Base-by-base conservation (phyloP, 2,113 vertebrate genomes). In the human (Homo sapiens) region DNA sequence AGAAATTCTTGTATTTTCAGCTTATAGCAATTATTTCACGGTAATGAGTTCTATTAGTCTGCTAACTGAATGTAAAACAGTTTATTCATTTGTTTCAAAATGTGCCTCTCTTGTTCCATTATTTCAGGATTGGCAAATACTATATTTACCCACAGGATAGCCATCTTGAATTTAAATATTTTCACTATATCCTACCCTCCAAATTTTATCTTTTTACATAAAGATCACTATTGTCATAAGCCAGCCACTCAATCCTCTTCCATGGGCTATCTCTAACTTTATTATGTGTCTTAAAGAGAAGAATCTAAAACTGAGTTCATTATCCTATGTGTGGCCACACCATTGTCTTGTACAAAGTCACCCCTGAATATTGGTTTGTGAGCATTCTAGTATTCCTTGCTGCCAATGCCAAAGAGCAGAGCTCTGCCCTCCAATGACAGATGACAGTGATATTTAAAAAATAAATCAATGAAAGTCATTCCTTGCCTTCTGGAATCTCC, bases 161-260 rank as follows among this genome's bases (percentile, higher is more conserved):
- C 14, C 27, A 66, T 90, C 48, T 75, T 88, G 55, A 88, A 68
- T 85, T 93, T n/a, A 90, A 93, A 38, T 12, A 68, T 85, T 86
- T 93, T 80, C 45, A 73, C 79, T 13, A 43, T 55, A 45, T 80
- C 55, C 38, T 94, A 57, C 75, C 45, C 64, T 73, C 27, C 52
- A 85, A 55, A 72, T 90, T 72, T 96, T 96, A 27, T 85, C 70
- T 93, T 68, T 93, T 45, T 70, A 40, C 9, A 30, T 59, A 78
- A 91, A 73, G 27, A 20, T 64, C 43, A 66, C n/a, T n/a, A 27
- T n/a, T 90, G 30, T 80, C n/a, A 3, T 73, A 85, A 84, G n/a
- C 84, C 43, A 72, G 8, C 14, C 50, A 22, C 2, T 52, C n/a
- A 13, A 13, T 50, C 27, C 61, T 85, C 72, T 84, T 72, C 50